A percentile compares a stretch with the other conserved stretches of the same genome.
These are phyloP conservation scores for Propsilocerus akamusi DNA, from an alignment of 1,140 invertebrate genomes.

Conservation along the genomic window DNA sequence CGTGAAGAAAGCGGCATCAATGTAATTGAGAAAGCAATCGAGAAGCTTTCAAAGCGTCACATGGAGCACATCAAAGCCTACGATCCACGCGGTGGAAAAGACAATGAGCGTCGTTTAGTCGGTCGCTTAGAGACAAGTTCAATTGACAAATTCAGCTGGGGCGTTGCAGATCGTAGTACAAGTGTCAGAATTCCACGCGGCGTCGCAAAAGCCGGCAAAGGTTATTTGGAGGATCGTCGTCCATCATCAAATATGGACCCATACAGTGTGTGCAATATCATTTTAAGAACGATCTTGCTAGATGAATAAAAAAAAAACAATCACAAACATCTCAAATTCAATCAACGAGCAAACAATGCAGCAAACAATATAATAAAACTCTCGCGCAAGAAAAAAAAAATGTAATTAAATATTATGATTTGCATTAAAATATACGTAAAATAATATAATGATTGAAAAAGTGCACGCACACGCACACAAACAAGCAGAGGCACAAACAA, in stretches of 20 bases:
- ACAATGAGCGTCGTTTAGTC: constrained; percentile 64
- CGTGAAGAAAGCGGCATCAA: constrained; percentile 53
- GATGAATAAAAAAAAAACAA: too few species aligned
- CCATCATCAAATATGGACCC: constrained; percentile 82
- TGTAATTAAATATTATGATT: too few species aligned
- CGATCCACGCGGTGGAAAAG: constrained; percentile 68
- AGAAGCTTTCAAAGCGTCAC: constrained; percentile 62
- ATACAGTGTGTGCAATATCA: constrained; percentile 46
- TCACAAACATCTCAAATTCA: too few species aligned
- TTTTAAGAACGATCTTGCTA: constrained; percentile 49
- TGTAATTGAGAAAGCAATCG: constrained; percentile 55
- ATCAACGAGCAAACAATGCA: too few species aligned
- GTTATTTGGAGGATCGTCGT: constrained; percentile 73
- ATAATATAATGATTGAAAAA: too few species aligned
- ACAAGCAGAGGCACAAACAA: too few species aligned
- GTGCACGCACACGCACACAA: too few species aligned
- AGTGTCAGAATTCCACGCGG: constrained; percentile 56
- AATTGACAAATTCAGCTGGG: constrained; percentile 63
- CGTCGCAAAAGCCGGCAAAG: constrained; percentile 58
- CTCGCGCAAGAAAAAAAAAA: too few species aligned
- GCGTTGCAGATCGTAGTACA: constrained; percentile 47
- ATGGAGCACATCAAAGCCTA: constrained; percentile 76
- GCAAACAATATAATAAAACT: too few species aligned
- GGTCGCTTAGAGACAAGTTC: constrained; percentile 64
- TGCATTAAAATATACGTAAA: too few species aligned